Evolutionary conservation across 2,888 invertebrate genomes (phyloP), one percentile per base, ranked within the genome.

Genomic region (Heliconius ethilla): DNA sequence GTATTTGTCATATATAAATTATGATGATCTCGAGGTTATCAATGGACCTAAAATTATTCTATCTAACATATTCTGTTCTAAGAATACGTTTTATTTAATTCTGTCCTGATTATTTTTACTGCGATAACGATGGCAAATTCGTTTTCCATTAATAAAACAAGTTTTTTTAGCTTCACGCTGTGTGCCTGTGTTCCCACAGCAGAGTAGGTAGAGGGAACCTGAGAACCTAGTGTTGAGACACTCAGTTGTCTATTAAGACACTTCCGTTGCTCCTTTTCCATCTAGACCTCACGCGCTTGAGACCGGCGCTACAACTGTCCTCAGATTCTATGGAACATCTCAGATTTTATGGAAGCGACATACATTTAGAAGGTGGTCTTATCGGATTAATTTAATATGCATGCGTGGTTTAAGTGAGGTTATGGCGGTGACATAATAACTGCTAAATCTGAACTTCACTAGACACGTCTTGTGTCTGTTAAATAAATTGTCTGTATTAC

Each of bases 361-460:
- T n/a, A 37, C 11, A 40, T 40, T 40, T 25, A 27, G 9, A 62
- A 75, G 13, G 22, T 66, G 66, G 27, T 65, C 51, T 51, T 45
- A 75, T 75, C 45, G 65, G 11, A 13, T 65, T 75, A 65, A 51
- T 66, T 75, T 33, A 51, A 66, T 66, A 65, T 65, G 13, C 29
- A 37, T 51, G 10, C 29, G 29, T 65, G 29, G 45, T 51, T 40
- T 75, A 51, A 75, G 25, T 45, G n/a, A 75, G 65, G 29, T 75
- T 65, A 6, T 15, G 27, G 27, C 22, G 72, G 11, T 55, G 29
- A 37, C n/a, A 25, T 59, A 45, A 29, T 25, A 15, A 73, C 33
- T 25, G 33, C 9, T 55, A 37, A 22, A 51, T 70, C 27, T 18
- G 4, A 70, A 70, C 18, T 70, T 51, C 45, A 51, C n/a, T 27